Evolutionary conservation across 2,888 invertebrate species (phyloP).

Genomic region (Epistrophe eligans): DNA sequence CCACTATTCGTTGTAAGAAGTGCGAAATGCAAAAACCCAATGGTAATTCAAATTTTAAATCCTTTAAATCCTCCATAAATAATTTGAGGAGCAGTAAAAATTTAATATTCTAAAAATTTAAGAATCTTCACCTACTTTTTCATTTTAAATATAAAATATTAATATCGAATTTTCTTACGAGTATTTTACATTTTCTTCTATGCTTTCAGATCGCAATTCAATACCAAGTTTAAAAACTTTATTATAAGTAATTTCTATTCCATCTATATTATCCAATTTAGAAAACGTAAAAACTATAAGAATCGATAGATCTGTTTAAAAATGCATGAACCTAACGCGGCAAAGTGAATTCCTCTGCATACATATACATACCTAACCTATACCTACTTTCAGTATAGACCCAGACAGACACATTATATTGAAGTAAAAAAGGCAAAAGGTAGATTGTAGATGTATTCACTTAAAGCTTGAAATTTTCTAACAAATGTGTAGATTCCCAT

Average conservation of each 20-base stretch:
- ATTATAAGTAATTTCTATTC: slow-evolving; percentile 18
- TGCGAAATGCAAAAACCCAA: too few species aligned
- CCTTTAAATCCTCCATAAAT: too few species aligned
- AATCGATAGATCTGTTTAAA: slow-evolving; percentile 54
- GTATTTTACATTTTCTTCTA: not conserved
- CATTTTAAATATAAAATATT: too few species aligned
- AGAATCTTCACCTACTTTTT: too few species aligned
- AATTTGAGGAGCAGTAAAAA: too few species aligned
- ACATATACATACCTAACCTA: not conserved
- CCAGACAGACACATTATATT: not conserved
- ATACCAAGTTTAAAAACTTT: not conserved
- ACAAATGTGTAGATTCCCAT: slow-evolving; percentile 18
- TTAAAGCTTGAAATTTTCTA: not conserved
- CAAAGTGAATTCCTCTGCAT: slow-evolving; percentile 18
- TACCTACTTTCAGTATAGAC: not conserved
- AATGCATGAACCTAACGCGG: slow-evolving; percentile 52
- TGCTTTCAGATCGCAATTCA: not conserved
- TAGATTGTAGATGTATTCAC: not conserved
- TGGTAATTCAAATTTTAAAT: too few species aligned
- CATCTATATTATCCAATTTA: not conserved
- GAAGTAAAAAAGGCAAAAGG: not conserved
- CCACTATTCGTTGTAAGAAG: too few species aligned
- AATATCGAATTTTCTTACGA: not conserved
- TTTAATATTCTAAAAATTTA: too few species aligned
- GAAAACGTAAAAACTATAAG: too few species aligned